Percentiles rank a stretch among this genome's conserved stretches.
phyloP scores from a whole-genome alignment of 2,888 invertebrate species.

The Rosalia funebris region DNA sequence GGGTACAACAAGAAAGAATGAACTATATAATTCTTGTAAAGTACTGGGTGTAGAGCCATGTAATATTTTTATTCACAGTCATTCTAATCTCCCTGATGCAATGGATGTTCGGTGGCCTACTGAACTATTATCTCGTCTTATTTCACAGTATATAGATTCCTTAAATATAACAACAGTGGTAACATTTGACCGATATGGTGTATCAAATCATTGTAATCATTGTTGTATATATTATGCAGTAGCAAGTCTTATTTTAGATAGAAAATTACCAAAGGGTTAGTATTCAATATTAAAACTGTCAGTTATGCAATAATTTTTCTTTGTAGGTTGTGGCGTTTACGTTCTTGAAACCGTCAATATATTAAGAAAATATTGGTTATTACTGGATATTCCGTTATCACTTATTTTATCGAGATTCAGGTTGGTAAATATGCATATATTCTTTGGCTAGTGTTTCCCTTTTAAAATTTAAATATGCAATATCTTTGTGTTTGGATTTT shows the following conservation, averaged over 20 bases:
- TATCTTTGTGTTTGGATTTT: neutral
- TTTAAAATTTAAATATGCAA: too few relatives aligned
- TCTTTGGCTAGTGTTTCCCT: neutral
- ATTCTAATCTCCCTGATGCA: constrained; percentile 80
- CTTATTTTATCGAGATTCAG: constrained; percentile 81
- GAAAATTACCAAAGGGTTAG: constrained; percentile 79
- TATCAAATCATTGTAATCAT: constrained; percentile 94
- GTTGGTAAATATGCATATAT: constrained; percentile 63
- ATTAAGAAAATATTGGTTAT: constrained; percentile 84
- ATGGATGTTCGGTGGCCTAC: constrained; percentile 81
- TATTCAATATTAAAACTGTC: constrained; percentile 43
- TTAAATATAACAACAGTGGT: constrained; percentile 85
- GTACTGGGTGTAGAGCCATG: constrained; percentile 81
- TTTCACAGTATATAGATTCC: constrained; percentile 75
- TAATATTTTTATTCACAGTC: constrained; percentile 78
- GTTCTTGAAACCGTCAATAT: constrained; percentile 87
- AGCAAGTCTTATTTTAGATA: constrained; percentile 80
- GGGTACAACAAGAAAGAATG: constrained; percentile 73
- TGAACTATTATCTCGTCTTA: constrained; percentile 71
- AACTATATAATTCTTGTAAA: constrained; percentile 84
- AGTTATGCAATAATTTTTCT: constrained; percentile 3
- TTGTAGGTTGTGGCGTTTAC: constrained; percentile 83
- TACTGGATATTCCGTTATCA: constrained; percentile 86
- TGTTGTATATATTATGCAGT: constrained; percentile 84
- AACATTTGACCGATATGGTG: constrained; percentile 93